phyloP scores from a whole-genome alignment of 53 echinoderm and acorn worm genomes.

The Arbacia lixula region DNA sequence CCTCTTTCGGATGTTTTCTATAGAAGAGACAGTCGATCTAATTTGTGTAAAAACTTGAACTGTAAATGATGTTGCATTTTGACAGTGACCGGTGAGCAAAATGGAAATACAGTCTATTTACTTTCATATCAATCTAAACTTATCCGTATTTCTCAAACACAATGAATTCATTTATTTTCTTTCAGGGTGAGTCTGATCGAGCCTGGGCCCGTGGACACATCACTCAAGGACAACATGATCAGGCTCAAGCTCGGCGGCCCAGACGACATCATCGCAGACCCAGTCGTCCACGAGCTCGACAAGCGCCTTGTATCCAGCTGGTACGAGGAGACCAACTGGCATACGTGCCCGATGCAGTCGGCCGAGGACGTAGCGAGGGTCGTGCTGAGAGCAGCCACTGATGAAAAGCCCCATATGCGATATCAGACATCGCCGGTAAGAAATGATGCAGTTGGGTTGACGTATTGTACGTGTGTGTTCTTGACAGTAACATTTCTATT shows the following conservation, averaged over 20 bases:
- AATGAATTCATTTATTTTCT: no score
- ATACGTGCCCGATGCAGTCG: neutral
- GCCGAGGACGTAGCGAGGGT: constrained; percentile 15
- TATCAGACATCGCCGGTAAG: neutral
- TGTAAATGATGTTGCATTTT: no score
- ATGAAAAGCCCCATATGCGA: neutral
- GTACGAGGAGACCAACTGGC: constrained; percentile 1
- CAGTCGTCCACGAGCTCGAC: neutral
- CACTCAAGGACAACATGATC: neutral
- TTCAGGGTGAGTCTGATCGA: neutral
- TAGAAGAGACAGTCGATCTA: no score
- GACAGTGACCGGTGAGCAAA: no score
- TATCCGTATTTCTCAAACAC: no score
- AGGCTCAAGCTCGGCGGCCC: constrained; percentile 2
- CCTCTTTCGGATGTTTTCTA: no score
- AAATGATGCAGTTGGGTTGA: no score
- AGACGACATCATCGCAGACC: constrained; percentile 6
- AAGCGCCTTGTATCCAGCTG: neutral
- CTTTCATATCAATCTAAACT: no score
- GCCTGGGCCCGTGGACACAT: constrained; percentile 20
- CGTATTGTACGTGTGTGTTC: no score
- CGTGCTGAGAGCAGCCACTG: neutral
- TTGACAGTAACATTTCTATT: no score
- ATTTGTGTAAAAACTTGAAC: no score
- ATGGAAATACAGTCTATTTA: no score